Evolutionary conservation across 2,113 vertebrate genomes (phyloP).

Genomic region (Urocynchramus pylzowi): DNA sequence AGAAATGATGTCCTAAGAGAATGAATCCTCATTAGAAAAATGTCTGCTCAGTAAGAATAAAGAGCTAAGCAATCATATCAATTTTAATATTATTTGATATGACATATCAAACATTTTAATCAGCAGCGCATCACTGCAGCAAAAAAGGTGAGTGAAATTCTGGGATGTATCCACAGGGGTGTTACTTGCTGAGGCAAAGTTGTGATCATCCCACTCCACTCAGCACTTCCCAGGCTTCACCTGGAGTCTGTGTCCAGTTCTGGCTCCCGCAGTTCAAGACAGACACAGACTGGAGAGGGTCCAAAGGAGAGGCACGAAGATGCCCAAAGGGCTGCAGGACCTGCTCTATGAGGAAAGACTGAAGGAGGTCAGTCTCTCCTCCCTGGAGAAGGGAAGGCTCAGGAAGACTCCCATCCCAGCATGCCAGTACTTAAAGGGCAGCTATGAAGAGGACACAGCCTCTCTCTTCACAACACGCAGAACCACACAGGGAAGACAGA

Average conservation of each 20-base stretch:
- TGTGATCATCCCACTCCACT: neutral
- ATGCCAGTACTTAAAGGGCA: neutral
- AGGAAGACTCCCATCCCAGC: neutral
- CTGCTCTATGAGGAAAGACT: neutral
- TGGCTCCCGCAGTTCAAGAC: neutral
- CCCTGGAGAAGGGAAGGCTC: neutral
- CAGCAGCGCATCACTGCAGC: rapidly evolving
- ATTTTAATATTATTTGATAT: neutral
- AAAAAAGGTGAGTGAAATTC: neutral
- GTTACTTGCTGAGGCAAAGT: neutral
- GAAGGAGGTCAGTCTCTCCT: neutral
- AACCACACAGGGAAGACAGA: neutral
- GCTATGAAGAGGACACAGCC: neutral
- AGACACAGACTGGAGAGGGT: rapidly evolving
- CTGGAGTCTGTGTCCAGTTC: neutral
- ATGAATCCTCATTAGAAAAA: neutral
- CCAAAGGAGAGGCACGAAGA: neutral
- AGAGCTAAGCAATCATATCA: neutral
- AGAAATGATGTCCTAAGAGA: neutral
- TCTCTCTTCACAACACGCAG: neutral
- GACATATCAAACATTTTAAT: neutral
- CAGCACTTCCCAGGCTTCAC: rapidly evolving
- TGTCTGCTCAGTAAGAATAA: neutral
- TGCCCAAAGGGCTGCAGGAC: neutral
- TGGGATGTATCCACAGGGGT: neutral